Conservation (phyloP, 2,888 invertebrate genomes). For the Apamea epomidion region DNA sequence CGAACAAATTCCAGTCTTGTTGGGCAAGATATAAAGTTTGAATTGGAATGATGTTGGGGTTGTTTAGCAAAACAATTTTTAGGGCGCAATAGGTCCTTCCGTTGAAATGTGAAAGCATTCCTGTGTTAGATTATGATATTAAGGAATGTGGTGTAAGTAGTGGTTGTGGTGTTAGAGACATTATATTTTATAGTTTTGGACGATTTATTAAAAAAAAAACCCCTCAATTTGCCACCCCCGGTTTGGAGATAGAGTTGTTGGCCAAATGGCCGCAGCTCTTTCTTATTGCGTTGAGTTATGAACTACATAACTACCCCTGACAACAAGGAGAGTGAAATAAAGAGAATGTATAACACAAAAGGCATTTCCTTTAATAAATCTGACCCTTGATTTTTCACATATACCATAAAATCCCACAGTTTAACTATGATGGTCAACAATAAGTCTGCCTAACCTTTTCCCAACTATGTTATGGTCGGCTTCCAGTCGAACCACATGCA, state of each 20-base stretch:
- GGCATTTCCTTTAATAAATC: background rate
- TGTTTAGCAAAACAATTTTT: constrained; percentile 79
- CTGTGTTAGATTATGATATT: constrained; percentile 89
- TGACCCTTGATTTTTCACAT: background rate
- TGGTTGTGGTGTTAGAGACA: constrained; percentile 71
- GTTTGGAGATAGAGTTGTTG: constrained; percentile 49
- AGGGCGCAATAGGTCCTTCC: constrained; percentile 78
- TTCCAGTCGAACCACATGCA: background rate
- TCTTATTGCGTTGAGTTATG: constrained; percentile 25
- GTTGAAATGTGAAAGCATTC: constrained; percentile 89
- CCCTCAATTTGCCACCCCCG: constrained; percentile 59
- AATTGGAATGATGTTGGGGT: constrained; percentile 53
- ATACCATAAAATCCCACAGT: background rate
- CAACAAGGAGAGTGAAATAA: background rate
- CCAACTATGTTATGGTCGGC: background rate
- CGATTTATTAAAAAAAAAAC: constrained; percentile 73
- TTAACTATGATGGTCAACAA: background rate
- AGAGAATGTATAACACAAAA: background rate
- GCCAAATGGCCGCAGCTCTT: constrained; percentile 16
- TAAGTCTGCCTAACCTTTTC: background rate
- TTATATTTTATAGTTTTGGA: constrained; percentile 76
- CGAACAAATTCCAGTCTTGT: constrained; percentile 42
- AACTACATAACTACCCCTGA: constrained; percentile 3
- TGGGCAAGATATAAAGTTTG: constrained; percentile 55
- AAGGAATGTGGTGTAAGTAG: constrained; percentile 81